phyloP scores from a whole-genome alignment of 2,797 vertebrate genomes.

The Erethizon dorsatum region DNA sequence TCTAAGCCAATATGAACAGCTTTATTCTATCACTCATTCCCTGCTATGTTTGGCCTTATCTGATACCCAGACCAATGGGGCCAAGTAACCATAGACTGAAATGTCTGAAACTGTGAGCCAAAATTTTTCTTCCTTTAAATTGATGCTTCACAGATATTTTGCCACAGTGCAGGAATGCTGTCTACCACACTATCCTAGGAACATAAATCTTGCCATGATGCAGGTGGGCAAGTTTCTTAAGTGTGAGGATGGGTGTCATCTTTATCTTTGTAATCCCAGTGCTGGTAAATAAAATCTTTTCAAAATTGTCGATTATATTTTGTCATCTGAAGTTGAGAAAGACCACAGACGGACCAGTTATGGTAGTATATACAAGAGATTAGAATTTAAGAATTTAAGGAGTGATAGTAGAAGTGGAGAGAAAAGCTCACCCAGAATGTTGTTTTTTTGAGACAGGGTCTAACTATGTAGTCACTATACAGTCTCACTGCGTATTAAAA shows the following conservation, averaged over 20 bases:
- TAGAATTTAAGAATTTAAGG: conserved; percentile 26
- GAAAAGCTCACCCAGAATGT: conserved; percentile 26
- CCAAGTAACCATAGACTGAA: background rate
- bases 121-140: background rate
- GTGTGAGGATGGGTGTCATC: background rate
- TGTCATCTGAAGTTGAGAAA: background rate
- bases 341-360: background rate
- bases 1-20: background rate
- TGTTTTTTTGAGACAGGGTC: background rate
- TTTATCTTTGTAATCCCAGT: conserved; percentile 15
- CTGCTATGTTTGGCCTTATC: background rate
- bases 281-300: background rate
- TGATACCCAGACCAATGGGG: background rate
- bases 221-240: background rate
- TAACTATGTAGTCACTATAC: too few relatives aligned
- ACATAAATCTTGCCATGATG: background rate
- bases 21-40: background rate
- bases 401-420: background rate
- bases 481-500: too few relatives aligned
- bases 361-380: background rate
- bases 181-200: background rate
- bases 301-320: conserved; percentile 34
- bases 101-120: background rate
- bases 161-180: background rate
- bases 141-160: background rate